Conservation (phyloP, 2,797 vertebrate species). For the Dromococcyx pavoninus region DNA sequence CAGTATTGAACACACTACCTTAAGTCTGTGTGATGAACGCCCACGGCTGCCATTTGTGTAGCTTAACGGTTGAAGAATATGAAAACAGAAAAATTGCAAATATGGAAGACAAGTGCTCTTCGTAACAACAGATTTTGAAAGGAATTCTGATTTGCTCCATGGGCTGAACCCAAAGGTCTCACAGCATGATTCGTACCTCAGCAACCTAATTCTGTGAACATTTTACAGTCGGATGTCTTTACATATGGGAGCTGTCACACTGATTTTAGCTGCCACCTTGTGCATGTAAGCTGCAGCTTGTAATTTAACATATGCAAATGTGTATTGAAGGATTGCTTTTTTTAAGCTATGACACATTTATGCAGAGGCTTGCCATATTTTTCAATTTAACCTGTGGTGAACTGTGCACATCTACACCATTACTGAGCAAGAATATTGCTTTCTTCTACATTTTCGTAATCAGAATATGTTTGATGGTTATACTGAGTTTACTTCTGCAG, state of each 20-base stretch:
- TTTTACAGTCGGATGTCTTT: background rate
- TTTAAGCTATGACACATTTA: constrained; percentile 2
- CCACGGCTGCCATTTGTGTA: background rate
- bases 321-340: background rate
- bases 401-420: background rate
- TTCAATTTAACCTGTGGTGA: background rate
- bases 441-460: background rate
- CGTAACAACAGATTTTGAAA: background rate
- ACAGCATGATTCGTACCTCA: background rate
- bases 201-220: background rate
- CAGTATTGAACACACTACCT: background rate
- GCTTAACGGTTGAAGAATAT: background rate
- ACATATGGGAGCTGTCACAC: background rate
- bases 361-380: background rate
- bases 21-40: background rate
- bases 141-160: background rate
- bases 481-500: background rate
- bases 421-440: background rate
- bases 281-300: background rate
- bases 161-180: background rate
- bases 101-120: background rate
- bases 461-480: background rate
- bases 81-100: background rate
- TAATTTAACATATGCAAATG: constrained; percentile 5
- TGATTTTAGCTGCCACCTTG: background rate